These are phyloP conservation scores for Amblyteles armatorius DNA, from an alignment of 2,888 invertebrate genomes.

Conservation along the genomic window DNA sequence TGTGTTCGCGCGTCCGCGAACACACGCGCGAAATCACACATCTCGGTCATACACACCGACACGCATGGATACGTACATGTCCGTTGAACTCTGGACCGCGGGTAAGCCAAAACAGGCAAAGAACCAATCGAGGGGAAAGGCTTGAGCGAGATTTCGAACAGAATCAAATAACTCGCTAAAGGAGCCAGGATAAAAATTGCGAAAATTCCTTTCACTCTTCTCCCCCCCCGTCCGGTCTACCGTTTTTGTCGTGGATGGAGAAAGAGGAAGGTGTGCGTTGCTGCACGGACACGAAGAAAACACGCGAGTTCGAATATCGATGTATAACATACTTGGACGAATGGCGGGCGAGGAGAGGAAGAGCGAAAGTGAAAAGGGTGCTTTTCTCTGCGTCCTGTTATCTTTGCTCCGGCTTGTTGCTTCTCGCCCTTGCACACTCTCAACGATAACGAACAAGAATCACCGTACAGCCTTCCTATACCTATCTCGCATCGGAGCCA, in stretches of 20 bases:
- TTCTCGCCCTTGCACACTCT: slow-evolving; percentile 35
- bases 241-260: not conserved
- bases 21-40: slow-evolving; percentile 36
- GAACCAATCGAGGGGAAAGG: slow-evolving; percentile 10
- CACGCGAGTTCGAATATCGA: slow-evolving; percentile 7
- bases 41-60: slow-evolving; percentile 39
- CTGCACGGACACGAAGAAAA: slow-evolving; percentile 14
- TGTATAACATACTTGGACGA: not conserved
- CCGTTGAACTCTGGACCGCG: not conserved
- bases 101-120: not conserved
- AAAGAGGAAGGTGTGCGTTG: not conserved
- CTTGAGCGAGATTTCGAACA: slow-evolving; percentile 6
- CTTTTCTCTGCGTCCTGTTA: slow-evolving; percentile 23
- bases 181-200: slow-evolving; percentile 44
- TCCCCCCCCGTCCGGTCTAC: no score
- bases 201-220: slow-evolving; percentile 37
- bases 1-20: slow-evolving; percentile 56
- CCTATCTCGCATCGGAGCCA: slow-evolving; percentile 28
- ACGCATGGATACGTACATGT: not conserved
- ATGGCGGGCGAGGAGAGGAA: not conserved
- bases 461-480: not conserved
- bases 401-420: slow-evolving; percentile 27
- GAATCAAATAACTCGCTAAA: slow-evolving; percentile 49
- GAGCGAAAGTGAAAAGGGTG: slow-evolving; percentile 8
- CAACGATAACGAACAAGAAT: slow-evolving; percentile 26